Percentiles rank a stretch among this genome's conserved stretches.
phyloP scores from a whole-genome alignment of 1,140 invertebrate genomes.

The Neodiprion pinetum region DNA sequence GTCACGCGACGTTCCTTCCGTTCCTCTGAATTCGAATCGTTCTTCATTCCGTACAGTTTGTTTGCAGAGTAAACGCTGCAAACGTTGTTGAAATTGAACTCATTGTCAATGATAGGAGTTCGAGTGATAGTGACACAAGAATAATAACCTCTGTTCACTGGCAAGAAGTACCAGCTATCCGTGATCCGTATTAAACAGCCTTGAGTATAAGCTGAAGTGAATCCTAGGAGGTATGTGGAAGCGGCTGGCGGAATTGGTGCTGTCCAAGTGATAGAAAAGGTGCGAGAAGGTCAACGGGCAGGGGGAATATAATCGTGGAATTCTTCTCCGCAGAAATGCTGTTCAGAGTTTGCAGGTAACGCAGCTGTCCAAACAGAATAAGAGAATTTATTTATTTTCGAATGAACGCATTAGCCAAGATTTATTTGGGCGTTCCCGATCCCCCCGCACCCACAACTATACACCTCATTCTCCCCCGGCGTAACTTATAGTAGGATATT shows the following conservation, averaged over 20 bases:
- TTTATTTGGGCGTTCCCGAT: not conserved
- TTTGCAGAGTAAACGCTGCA: no score
- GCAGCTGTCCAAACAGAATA: slow-evolving; percentile 28
- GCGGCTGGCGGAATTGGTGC: not conserved
- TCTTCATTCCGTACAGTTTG: no score
- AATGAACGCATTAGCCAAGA: not conserved
- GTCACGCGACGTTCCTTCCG: no score
- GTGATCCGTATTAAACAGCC: no score
- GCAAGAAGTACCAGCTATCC: no score
- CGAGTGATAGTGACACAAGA: no score
- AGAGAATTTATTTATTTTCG: not conserved
- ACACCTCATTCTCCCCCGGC: no score
- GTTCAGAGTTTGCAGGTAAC: slow-evolving; percentile 76
- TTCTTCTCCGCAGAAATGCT: slow-evolving; percentile 93
- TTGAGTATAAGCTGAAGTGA: no score
- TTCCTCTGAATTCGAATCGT: no score
- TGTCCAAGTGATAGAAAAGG: slow-evolving; percentile 39
- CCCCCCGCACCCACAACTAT: not conserved
- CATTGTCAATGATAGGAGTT: no score
- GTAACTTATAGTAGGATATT: slow-evolving; percentile 1
- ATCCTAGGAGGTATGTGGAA: not conserved
- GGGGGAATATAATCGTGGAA: slow-evolving; percentile 90
- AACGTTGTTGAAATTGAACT: no score
- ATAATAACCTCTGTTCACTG: no score
- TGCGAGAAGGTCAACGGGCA: slow-evolving; percentile 78